phyloP scores from a whole-genome alignment of 1,140 invertebrate genomes.

The Globodera rostochiensis region DNA sequence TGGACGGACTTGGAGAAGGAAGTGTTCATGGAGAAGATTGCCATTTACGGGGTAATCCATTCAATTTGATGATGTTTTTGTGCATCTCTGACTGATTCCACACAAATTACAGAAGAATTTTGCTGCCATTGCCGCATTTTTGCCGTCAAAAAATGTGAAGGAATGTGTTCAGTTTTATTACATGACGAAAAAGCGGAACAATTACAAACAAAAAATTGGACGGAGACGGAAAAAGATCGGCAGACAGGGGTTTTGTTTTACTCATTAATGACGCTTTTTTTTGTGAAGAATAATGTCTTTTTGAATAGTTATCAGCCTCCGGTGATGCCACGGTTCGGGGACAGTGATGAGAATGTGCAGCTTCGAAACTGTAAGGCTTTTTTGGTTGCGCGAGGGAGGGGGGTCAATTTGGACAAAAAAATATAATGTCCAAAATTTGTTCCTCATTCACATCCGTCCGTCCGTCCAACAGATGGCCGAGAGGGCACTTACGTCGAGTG shows the following conservation, averaged over 20 bases:
- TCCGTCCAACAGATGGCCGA: conserved; percentile 14
- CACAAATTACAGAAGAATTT: conserved; percentile 34
- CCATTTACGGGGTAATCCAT: conserved; percentile 28
- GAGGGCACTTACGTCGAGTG: conserved; percentile 34
- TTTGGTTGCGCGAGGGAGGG: not conserved
- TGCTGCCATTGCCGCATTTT: conserved; percentile 47
- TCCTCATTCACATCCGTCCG: not conserved
- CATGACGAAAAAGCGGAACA: conserved; percentile 46
- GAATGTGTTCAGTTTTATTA: conserved; percentile 46
- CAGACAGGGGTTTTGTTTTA: conserved; percentile 26
- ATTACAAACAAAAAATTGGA: conserved; percentile 45
- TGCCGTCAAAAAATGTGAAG: conserved; percentile 34
- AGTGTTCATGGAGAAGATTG: conserved; percentile 39
- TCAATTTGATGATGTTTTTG: not conserved
- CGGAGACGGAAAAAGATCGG: conserved; percentile 39
- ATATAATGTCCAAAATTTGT: conserved; percentile 19
- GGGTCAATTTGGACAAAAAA: conserved; percentile 6
- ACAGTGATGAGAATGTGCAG: conserved; percentile 21
- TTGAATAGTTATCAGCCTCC: conserved; percentile 35
- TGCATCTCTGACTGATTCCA: not conserved
- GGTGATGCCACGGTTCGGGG: conserved; percentile 39
- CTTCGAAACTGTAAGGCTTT: conserved; percentile 21
- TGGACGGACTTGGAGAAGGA: conserved; percentile 39
- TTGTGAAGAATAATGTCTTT: not conserved
- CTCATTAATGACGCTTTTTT: not conserved